phyloP scores from a whole-genome alignment of 30 jellyfish, hydroid and myxozoan genomes.

The Pelagia noctiluca region DNA sequence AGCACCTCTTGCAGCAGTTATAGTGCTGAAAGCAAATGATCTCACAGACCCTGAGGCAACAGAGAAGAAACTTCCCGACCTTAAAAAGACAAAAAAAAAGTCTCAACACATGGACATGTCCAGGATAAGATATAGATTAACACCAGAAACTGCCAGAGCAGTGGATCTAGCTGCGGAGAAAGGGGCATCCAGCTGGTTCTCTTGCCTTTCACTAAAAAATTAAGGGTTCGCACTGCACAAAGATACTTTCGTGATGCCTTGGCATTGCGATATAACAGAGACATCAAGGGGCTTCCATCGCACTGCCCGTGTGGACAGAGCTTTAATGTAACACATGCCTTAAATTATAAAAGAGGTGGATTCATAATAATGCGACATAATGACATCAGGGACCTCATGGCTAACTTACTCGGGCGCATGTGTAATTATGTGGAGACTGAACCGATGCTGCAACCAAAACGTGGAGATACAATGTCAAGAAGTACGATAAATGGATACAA shows the following conservation, averaged over 20 bases:
- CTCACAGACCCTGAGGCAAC: neutral
- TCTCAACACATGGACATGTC: neutral
- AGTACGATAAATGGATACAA: neutral
- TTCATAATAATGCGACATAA: neutral
- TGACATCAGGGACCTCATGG: neutral
- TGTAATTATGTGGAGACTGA: slow-evolving; percentile 27
- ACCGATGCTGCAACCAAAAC: slow-evolving; percentile 6
- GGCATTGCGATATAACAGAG: neutral
- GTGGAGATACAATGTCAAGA: slow-evolving; percentile 3
- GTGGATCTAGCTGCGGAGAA: neutral
- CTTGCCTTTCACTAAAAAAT: slow-evolving; percentile 1
- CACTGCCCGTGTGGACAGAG: slow-evolving; percentile 15
- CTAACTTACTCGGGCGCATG: neutral
- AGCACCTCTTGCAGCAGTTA: slow-evolving; percentile 14
- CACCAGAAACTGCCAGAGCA: neutral
- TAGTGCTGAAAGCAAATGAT: neutral
- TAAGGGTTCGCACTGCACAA: slow-evolving; percentile 11
- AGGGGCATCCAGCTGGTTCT: slow-evolving; percentile 11
- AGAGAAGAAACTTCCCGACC: neutral
- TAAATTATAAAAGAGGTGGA: slow-evolving; percentile 21
- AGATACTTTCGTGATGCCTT: slow-evolving; percentile 16
- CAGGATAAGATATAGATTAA: neutral
- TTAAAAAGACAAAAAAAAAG: neutral
- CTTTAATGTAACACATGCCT: slow-evolving; percentile 19
- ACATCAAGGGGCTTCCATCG: slow-evolving; percentile 7